Conservation (phyloP, 2,888 invertebrate species). For the Heteromyza rotundicornis region DNA sequence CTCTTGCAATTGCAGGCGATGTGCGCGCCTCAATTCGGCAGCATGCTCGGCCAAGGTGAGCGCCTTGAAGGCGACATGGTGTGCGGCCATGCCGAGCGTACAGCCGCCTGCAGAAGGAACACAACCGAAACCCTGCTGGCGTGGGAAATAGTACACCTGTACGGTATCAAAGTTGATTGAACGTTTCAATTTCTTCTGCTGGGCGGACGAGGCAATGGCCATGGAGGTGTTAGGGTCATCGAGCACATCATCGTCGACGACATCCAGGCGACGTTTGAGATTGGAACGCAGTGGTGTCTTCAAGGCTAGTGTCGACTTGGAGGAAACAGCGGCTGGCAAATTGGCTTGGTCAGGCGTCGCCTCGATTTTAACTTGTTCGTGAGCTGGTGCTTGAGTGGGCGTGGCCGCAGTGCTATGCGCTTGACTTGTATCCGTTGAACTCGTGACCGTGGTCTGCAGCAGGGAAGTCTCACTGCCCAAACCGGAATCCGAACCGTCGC, state of each 20-base stretch:
- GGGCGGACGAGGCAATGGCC: not conserved
- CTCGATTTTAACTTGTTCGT: not conserved
- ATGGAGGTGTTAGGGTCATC: conserved; percentile 34
- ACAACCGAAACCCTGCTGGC: conserved; percentile 90
- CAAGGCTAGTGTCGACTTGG: not conserved
- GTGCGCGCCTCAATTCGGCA: conserved; percentile 83
- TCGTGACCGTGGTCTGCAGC: conserved; percentile 39
- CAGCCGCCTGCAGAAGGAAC: conserved; percentile 89
- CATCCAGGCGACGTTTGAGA: conserved; percentile 68
- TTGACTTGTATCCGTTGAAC: conserved; percentile 34
- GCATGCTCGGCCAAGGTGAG: conserved; percentile 90
- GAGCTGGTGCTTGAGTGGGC: conserved; percentile 1
- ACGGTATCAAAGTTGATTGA: conserved; percentile 90
- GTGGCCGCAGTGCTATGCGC: conserved; percentile 15
- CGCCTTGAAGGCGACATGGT: conserved; percentile 72
- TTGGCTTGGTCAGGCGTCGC: conserved; percentile 8
- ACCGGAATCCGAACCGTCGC: conserved; percentile 85
- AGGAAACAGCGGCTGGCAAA: not conserved
- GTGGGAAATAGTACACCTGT: conserved; percentile 92
- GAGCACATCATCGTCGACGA: conserved; percentile 62
- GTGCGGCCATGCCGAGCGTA: conserved; percentile 91
- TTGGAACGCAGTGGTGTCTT: conserved; percentile 67
- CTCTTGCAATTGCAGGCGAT: conserved; percentile 76
- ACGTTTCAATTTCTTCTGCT: conserved; percentile 72
- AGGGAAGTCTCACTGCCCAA: conserved; percentile 73